A percentile compares a stretch with the other conserved stretches of the same genome.
These are phyloP conservation scores for Cheilosia impressa DNA, from an alignment of 2,888 invertebrate species.

Conservation along the genomic window DNA sequence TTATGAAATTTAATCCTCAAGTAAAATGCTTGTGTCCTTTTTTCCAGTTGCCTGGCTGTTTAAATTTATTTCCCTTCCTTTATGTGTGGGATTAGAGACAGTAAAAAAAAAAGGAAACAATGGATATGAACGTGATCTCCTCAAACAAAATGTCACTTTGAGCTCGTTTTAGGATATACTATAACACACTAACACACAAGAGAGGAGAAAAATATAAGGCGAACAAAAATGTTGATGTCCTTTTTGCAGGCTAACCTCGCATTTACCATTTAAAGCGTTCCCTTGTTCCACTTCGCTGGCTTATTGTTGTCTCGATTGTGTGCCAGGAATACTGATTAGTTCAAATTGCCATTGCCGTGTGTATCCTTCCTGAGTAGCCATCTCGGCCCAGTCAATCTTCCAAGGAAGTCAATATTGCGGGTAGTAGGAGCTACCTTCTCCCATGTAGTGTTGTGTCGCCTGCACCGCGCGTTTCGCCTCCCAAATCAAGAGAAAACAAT, in stretches of 20 bases:
- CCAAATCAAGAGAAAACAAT: constrained; percentile 72
- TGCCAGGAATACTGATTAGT: constrained; percentile 71
- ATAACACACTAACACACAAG: not conserved
- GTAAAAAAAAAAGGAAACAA: not conserved
- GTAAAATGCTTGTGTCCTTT: constrained; percentile 21
- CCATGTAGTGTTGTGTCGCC: not conserved
- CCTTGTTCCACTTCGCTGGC: constrained; percentile 71
- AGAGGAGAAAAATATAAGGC: too few species aligned
- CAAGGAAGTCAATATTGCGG: constrained; percentile 64
- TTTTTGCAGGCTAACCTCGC: constrained; percentile 23
- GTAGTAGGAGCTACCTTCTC: not conserved
- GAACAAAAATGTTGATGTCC: constrained; percentile 52
- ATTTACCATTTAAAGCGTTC: constrained; percentile 71
- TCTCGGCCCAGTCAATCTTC: constrained; percentile 56
- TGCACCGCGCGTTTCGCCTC: constrained; percentile 37
- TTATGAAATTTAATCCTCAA: constrained; percentile 50
- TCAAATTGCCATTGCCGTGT: constrained; percentile 61
- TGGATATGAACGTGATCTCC: constrained; percentile 58
- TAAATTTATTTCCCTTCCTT: constrained; percentile 44
- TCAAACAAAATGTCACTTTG: constrained; percentile 58
- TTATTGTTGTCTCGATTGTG: constrained; percentile 67
- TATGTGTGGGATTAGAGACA: constrained; percentile 25
- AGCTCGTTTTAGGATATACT: constrained; percentile 48
- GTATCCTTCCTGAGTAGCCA: constrained; percentile 51
- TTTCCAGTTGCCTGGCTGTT: constrained; percentile 27